Conservation (phyloP, 2,888 invertebrate species). For the Melinopterus prodromus region DNA sequence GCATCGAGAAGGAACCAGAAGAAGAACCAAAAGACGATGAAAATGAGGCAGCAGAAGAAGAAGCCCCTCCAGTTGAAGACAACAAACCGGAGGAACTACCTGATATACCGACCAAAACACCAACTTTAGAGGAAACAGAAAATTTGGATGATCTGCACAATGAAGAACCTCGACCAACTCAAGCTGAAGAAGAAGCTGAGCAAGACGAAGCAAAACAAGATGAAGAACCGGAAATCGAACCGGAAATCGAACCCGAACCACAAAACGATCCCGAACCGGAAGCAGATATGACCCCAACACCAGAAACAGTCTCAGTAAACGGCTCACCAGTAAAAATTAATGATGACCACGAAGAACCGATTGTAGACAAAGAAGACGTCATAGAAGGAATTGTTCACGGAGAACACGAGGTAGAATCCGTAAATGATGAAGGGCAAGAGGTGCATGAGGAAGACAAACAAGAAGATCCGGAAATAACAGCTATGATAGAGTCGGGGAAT, state of each 20-base stretch:
- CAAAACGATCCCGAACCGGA: constrained; percentile 24
- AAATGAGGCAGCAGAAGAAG: constrained; percentile 42
- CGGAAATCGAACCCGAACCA: constrained; percentile 37
- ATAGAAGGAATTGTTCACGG: constrained; percentile 61
- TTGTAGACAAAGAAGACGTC: constrained; percentile 53
- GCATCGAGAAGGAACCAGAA: constrained; percentile 37
- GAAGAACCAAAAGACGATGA: constrained; percentile 37
- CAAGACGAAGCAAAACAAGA: constrained; percentile 37
- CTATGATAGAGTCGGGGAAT: constrained; percentile 76
- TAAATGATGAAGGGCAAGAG: constrained; percentile 61
- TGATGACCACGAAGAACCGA: constrained; percentile 6
- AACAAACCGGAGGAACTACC: constrained; percentile 34
- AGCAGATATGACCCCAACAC: constrained; percentile 34
- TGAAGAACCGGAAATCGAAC: constrained; percentile 44
- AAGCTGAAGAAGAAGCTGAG: constrained; percentile 24
- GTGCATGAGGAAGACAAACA: constrained; percentile 65
- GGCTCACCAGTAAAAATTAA: constrained; percentile 43
- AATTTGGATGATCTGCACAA: constrained; percentile 31
- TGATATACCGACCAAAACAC: constrained; percentile 42
- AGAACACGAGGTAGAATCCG: constrained; percentile 58
- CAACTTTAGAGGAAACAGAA: constrained; percentile 38
- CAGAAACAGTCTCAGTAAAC: constrained; percentile 29
- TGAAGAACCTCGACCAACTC: constrained; percentile 34
- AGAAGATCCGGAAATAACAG: constrained; percentile 69
- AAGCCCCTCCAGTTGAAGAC: constrained; percentile 40